Conservation (phyloP, 2,113 vertebrate genomes). For the Cervus canadensis region DNA sequence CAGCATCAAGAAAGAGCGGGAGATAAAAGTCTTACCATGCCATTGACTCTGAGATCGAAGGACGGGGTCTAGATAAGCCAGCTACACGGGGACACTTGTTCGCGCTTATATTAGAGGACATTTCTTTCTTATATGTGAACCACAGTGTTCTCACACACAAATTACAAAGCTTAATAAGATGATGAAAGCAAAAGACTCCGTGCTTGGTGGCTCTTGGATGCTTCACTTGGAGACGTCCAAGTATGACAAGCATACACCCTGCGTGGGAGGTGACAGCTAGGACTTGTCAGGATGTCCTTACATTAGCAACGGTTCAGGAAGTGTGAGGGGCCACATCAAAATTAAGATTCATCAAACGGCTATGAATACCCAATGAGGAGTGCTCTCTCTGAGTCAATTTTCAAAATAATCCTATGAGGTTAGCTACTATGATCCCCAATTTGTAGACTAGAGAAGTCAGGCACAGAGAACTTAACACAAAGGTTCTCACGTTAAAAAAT, state of each 20-base stretch:
- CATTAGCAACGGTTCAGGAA: neutral
- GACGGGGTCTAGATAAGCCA: neutral
- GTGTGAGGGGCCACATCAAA: neutral
- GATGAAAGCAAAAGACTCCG: rapidly evolving
- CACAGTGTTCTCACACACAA: neutral
- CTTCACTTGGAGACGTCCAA: neutral
- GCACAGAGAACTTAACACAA: neutral
- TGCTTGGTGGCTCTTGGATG: neutral
- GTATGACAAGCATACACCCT: rapidly evolving
- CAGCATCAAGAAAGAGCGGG: slow-evolving; percentile 81
- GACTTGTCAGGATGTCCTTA: neutral
- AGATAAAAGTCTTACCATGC: slow-evolving; percentile 77
- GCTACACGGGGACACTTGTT: neutral
- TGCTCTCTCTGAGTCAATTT: too few species aligned
- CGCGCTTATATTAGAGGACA: rapidly evolving
- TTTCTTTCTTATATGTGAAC: neutral
- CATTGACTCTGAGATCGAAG: neutral
- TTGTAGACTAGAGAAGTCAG: neutral
- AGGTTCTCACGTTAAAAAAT: neutral
- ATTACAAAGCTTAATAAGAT: neutral
- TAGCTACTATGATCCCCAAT: neutral
- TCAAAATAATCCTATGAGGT: neutral
- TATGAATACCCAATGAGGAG: neutral
- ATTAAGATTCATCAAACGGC: neutral
- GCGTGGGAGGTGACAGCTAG: neutral